phyloP scores from a whole-genome alignment of 2,797 vertebrate genomes.

The Typhlichthys eigenmanni region DNA sequence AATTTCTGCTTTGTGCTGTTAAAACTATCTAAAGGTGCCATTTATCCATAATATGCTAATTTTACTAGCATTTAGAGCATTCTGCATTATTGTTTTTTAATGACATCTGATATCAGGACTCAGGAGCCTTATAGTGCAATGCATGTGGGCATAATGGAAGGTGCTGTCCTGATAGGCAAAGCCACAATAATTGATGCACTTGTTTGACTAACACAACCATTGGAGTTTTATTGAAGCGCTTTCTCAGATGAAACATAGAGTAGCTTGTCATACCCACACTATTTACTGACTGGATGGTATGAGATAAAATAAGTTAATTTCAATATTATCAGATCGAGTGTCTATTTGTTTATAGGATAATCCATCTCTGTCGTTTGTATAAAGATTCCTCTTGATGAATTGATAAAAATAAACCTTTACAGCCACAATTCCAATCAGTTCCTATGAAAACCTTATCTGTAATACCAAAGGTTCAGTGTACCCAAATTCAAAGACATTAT shows the following conservation, averaged over 20 bases:
- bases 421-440: constrained; percentile 3
- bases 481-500: not conserved
- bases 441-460: not conserved
- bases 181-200: no score
- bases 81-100: no score
- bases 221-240: constrained; percentile 10
- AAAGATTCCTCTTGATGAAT: constrained; percentile 11
- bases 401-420: not conserved
- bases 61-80: no score
- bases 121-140: no score
- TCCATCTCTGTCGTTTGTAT: constrained; percentile 4
- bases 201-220: no score
- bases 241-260: constrained; percentile 13
- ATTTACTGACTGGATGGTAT: not conserved
- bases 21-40: no score
- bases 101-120: no score
- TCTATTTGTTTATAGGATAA: not conserved
- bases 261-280: no score
- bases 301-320: constrained; percentile 8
- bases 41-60: no score
- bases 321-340: not conserved
- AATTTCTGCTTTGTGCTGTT: no score
- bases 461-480: constrained; percentile 1
- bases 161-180: no score
- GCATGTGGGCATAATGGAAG: no score